Conservation (phyloP, 1,140 invertebrate species). For the Anadara kagoshimensis region DNA sequence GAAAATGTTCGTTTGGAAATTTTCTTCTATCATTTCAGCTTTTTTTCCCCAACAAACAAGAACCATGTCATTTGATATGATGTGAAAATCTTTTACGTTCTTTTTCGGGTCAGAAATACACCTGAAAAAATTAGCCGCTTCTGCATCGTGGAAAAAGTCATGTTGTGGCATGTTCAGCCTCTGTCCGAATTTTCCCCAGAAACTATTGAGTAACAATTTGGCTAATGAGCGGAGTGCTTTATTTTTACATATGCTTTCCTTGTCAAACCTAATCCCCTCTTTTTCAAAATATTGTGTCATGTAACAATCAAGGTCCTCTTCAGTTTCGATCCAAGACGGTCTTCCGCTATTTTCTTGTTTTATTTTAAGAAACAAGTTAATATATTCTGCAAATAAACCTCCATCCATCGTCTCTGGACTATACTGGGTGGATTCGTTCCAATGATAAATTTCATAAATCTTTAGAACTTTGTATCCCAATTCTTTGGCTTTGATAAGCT, state of each 20-base stretch:
- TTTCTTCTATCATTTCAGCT: slow-evolving; percentile 2
- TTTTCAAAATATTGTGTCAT: slow-evolving; percentile 57
- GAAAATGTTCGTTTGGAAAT: slow-evolving; percentile 61
- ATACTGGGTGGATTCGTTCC: slow-evolving; percentile 54
- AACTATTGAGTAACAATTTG: slow-evolving; percentile 48
- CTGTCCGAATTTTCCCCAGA: slow-evolving; percentile 47
- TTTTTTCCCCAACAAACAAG: slow-evolving; percentile 25
- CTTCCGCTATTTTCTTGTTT: background rate
- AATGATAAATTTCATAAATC: slow-evolving; percentile 71
- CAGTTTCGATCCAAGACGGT: too few species aligned
- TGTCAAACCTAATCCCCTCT: slow-evolving; percentile 70
- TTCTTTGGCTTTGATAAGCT: slow-evolving; percentile 66
- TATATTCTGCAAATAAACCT: too few species aligned
- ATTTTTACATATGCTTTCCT: slow-evolving; percentile 67
- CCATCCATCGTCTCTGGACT: too few species aligned
- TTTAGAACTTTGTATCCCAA: slow-evolving; percentile 68
- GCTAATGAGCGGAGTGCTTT: slow-evolving; percentile 51
- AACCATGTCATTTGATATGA: slow-evolving; percentile 34
- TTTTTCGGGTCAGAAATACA: slow-evolving; percentile 50
- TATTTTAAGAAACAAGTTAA: too few species aligned
- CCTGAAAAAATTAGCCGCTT: slow-evolving; percentile 50
- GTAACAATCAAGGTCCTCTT: slow-evolving; percentile 1
- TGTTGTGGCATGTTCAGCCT: slow-evolving; percentile 26
- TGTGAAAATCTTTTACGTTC: slow-evolving; percentile 38
- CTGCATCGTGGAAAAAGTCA: slow-evolving; percentile 20